Conservation (phyloP, 2,888 invertebrate genomes). For the Melanchra persicariae region DNA sequence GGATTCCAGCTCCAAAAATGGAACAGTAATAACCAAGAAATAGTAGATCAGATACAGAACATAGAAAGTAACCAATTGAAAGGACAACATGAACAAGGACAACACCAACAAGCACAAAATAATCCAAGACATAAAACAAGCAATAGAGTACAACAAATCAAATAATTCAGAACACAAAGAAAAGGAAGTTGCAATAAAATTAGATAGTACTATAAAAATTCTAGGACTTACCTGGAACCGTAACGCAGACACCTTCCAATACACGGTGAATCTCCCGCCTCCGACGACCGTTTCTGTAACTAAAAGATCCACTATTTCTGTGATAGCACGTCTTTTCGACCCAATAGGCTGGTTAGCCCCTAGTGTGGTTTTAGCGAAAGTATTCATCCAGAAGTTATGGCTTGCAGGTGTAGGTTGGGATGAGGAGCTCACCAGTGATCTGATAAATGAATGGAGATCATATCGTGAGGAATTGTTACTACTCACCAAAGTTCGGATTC, state of each 20-base stretch:
- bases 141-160: not conserved
- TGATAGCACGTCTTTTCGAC: not conserved
- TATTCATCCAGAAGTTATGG: not conserved
- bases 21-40: constrained; percentile 29
- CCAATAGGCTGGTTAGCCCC: not conserved
- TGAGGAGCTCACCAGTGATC: not conserved
- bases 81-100: too few relatives aligned
- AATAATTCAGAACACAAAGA: not conserved
- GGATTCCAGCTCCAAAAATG: constrained; percentile 4
- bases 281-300: constrained; percentile 37
- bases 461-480: constrained; percentile 8
- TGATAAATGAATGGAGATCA: constrained; percentile 1
- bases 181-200: constrained; percentile 9
- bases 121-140: not conserved
- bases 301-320: constrained; percentile 56
- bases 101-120: not conserved
- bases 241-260: constrained; percentile 41
- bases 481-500: constrained; percentile 5
- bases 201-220: constrained; percentile 12
- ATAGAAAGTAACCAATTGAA: not conserved
- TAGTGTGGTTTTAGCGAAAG: constrained; percentile 34
- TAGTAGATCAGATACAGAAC: constrained; percentile 11
- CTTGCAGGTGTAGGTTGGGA: not conserved
- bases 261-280: constrained; percentile 41
- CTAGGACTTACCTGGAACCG: not conserved